phyloP scores from a whole-genome alignment of 2,113 vertebrate genomes.

The Cynocephalus volans region DNA sequence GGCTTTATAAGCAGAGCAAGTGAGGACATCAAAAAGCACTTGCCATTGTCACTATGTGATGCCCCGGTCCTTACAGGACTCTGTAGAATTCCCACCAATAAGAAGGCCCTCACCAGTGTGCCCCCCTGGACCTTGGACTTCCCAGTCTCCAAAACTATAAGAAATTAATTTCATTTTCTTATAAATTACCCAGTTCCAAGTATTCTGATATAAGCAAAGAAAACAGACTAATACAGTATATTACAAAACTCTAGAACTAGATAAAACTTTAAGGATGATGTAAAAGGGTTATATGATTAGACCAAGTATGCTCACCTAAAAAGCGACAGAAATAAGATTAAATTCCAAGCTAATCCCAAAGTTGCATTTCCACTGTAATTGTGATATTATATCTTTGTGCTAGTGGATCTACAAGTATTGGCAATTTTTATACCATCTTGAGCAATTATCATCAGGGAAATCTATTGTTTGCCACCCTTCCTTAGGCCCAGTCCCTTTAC shows the following conservation, averaged over 20 bases:
- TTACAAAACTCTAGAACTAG: not conserved
- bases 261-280: not conserved
- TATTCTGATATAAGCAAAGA: too few species aligned
- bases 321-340: not conserved
- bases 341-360: not conserved
- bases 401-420: not conserved
- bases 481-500: not conserved
- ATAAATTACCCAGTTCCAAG: too few species aligned
- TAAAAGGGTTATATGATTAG: not conserved
- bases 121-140: too few species aligned
- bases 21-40: too few species aligned
- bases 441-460: constrained; percentile 45
- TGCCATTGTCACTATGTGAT: too few species aligned
- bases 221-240: too few species aligned
- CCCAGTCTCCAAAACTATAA: too few species aligned
- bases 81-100: too few species aligned
- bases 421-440: not conserved
- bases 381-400: not conserved
- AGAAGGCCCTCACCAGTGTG: too few species aligned
- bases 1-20: too few species aligned
- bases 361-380: not conserved
- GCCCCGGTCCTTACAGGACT: too few species aligned
- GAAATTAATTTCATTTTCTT: too few species aligned
- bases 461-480: not conserved
- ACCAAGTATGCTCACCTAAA: not conserved